Percentiles rank a stretch among this genome's conserved stretches.
Conservation (phyloP, 2,888 invertebrate species). For the Venusia cambrica region DNA sequence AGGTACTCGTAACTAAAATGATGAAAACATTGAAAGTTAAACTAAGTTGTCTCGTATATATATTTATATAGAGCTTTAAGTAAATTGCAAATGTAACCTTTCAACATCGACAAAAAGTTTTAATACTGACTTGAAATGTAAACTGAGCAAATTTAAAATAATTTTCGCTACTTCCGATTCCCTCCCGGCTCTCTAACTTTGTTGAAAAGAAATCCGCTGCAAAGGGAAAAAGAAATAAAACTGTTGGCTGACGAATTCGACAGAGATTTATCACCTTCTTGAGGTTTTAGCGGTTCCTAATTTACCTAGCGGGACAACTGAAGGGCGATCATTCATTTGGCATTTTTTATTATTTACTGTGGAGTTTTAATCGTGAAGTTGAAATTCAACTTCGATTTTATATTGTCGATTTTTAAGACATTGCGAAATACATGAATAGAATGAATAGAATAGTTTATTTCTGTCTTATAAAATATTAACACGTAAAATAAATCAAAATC, state of each 20-base stretch:
- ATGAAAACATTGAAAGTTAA: too few relatives aligned
- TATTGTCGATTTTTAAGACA: neutral
- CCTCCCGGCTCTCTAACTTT: constrained; percentile 47
- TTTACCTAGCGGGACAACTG: constrained; percentile 49
- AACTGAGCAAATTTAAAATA: constrained; percentile 24
- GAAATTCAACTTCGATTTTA: too few relatives aligned
- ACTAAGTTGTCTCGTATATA: too few relatives aligned
- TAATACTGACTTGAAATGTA: constrained; percentile 17
- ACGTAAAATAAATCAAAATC: too few relatives aligned
- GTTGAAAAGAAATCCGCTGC: constrained; percentile 49
- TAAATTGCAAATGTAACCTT: constrained; percentile 4
- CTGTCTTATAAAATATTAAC: too few relatives aligned
- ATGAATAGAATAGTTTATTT: too few relatives aligned
- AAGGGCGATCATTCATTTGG: constrained; percentile 43
- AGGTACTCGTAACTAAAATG: too few relatives aligned
- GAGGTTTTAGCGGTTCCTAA: constrained; percentile 60
- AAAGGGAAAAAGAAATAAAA: constrained; percentile 59
- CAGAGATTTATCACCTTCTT: constrained; percentile 63
- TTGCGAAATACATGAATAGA: too few relatives aligned
- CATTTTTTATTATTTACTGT: constrained; percentile 39
- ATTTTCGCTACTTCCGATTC: constrained; percentile 31
- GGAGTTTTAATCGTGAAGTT: too few relatives aligned
- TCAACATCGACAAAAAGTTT: constrained; percentile 3
- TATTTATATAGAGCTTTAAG: too few relatives aligned
- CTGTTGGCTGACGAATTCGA: constrained; percentile 67